phyloP scores from a whole-genome alignment of 2,113 vertebrate genomes.

The Caranx ignobilis region DNA sequence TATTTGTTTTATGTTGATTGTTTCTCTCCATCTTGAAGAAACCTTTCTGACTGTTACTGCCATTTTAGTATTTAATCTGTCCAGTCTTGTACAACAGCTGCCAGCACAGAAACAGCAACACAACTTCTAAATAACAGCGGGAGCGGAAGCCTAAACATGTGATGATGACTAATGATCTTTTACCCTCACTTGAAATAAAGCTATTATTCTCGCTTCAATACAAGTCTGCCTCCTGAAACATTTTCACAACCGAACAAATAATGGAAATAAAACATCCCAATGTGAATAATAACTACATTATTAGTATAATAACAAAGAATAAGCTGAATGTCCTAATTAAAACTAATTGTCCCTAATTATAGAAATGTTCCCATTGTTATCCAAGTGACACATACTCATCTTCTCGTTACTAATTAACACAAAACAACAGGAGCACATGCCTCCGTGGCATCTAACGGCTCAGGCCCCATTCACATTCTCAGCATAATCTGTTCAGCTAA shows the following conservation, averaged over 20 bases:
- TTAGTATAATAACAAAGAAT: neutral
- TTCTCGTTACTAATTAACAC: neutral
- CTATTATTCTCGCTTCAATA: constrained; percentile 71
- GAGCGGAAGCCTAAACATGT: constrained; percentile 58
- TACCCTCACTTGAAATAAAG: constrained; percentile 83
- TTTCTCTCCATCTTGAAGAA: constrained; percentile 40
- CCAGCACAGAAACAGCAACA: constrained; percentile 32
- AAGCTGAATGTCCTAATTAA: neutral
- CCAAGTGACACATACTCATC: neutral
- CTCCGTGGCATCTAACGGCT: constrained; percentile 19
- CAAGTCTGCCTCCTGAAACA: constrained; percentile 30
- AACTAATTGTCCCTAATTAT: neutral
- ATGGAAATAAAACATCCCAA: neutral
- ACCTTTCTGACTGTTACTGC: constrained; percentile 35
- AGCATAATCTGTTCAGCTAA: constrained; percentile 21
- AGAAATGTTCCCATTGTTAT: neutral
- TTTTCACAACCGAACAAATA: constrained; percentile 1
- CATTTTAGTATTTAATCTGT: constrained; percentile 48
- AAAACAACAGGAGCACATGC: constrained; percentile 2
- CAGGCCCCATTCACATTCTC: constrained; percentile 19
- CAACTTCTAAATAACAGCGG: constrained; percentile 56
- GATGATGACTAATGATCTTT: constrained; percentile 72
- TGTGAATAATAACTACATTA: neutral
- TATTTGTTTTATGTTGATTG: constrained; percentile 69
- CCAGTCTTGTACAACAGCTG: constrained; percentile 45